Evolutionary conservation across 2,113 vertebrate species (phyloP), one percentile per base, ranked within the genome.

Genomic region (Clupea harengus): DNA sequence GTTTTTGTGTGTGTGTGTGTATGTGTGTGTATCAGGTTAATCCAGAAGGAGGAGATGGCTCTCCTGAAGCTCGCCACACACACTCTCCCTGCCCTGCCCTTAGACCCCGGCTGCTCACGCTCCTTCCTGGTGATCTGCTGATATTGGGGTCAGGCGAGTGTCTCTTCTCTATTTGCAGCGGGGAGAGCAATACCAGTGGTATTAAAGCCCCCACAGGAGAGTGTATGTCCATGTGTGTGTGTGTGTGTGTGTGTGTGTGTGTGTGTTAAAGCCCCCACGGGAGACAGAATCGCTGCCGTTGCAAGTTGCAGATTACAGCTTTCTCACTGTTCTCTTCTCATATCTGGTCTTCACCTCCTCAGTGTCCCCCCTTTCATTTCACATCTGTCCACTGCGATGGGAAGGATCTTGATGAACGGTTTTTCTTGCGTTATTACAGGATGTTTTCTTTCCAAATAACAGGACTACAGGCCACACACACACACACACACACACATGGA

Each of bases 241-340:
- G n/a, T n/a, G n/a, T n/a, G n/a, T n/a, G n/a, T n/a, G n/a, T n/a
- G n/a, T n/a, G n/a, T n/a, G n/a, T n/a, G n/a, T n/a, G n/a, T n/a
- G n/a, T n/a, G n/a, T n/a, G n/a, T n/a, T n/a, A n/a, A 52, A 82
- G 84, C 84, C 88, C 83, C 83, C 72, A 49, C 84, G 85, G 84
- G 86, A 87, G 87, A 18, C 22, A 81, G 75, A 89, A 86, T 2
- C 18, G 32, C 83, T 85, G 84, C 54, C 81, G 81, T 83, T 87
- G 86, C 86, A 85, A 82, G 88, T 85, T 85, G 47, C 83, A 82
- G 83, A 81, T 89, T 86, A 88, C 18, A 54, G 83, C 84, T 50
- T 82, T 64, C 39, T 39, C 39, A 39, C 39, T 39, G 39, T 39
- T 86, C 60, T 84, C 54, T 82, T 82, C 67, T 75, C 47, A 64